Conservation (phyloP, 2,113 vertebrate genomes). For the Dasyornis broadbenti region DNA sequence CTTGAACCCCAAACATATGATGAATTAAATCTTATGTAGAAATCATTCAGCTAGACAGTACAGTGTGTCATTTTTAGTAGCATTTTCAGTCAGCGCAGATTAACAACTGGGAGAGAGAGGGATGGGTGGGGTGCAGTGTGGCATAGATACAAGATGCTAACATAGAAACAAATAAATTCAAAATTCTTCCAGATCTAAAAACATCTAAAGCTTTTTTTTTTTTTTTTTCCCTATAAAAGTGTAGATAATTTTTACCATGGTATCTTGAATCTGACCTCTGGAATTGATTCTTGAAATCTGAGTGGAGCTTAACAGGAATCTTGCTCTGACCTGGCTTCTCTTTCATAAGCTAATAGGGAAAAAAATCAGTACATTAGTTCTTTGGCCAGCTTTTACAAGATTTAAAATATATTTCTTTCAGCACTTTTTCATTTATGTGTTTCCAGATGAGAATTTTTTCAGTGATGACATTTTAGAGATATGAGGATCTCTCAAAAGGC, state of each 20-base stretch:
- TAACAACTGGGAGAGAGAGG: background rate
- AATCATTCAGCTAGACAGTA: background rate
- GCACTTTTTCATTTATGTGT: background rate
- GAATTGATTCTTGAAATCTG: background rate
- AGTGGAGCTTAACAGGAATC: background rate
- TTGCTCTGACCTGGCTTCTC: background rate
- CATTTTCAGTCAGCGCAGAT: background rate
- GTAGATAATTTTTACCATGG: background rate
- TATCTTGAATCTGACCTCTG: background rate
- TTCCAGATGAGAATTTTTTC: background rate
- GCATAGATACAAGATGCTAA: background rate
- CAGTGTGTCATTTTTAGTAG: background rate
- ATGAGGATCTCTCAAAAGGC: background rate
- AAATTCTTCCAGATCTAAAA: background rate
- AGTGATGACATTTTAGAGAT: background rate
- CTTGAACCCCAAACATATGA: background rate
- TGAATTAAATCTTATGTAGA: background rate
- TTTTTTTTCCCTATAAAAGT: background rate
- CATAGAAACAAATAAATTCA: background rate
- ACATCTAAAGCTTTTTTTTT: background rate
- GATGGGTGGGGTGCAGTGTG: accelerated
- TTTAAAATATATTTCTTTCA: background rate
- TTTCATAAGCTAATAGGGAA: background rate
- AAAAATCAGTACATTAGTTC: background rate
- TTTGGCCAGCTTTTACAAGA: background rate